Base-by-base conservation (phyloP, 1,140 invertebrate species). In the Pemphigus obesinymphae region DNA sequence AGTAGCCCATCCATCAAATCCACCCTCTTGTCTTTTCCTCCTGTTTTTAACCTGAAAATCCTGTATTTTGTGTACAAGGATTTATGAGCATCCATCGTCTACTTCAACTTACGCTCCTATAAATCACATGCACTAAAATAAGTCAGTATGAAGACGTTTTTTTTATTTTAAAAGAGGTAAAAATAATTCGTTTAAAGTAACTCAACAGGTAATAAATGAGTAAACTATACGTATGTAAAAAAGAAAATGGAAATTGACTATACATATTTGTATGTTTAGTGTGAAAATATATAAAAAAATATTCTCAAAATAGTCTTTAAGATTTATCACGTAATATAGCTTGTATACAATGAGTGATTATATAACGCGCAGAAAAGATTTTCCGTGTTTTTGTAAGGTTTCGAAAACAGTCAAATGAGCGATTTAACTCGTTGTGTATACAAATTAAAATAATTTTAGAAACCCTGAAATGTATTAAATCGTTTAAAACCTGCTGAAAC, bases 401-500 rank as follows among this genome's bases (percentile, higher is more conserved):
- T 40, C 40, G n/a, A n/a, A n/a, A n/a, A n/a, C n/a, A n/a, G n/a
- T 70, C 7, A 20, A 34, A 66, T n/a, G 20, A 66, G 8, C 1
- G 1, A 37, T 37, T 70, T 29, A 26, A 8, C 8, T 17, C 13
- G 17, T 45, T 70, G 23, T 70, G 15, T 29, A 15, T 8, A 50
- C 43, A 73, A 50, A 23, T 20, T n/a, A 29, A 45, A 80, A 43
- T 31, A 43, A 45, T 80, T 80, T 80, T 15, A 23, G n/a, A 80
- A 78, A 43, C 76, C 76, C 34, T 80, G n/a, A 45, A 40, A 29
- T 31, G n/a, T 31, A 45, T 13, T 43, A 63, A 80, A 80, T 80
- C 76, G 34, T 40, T 63, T 80, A 80, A 80, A 80, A 80, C 53
- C 50, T 78, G 75, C 76, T 37, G 15, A 80, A 63, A 26, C 76